A percentile compares a stretch with the other conserved stretches of the same genome.
These are phyloP conservation scores for Brachystomella parvula DNA, from an alignment of 1,140 invertebrate genomes.

Conservation along the genomic window DNA sequence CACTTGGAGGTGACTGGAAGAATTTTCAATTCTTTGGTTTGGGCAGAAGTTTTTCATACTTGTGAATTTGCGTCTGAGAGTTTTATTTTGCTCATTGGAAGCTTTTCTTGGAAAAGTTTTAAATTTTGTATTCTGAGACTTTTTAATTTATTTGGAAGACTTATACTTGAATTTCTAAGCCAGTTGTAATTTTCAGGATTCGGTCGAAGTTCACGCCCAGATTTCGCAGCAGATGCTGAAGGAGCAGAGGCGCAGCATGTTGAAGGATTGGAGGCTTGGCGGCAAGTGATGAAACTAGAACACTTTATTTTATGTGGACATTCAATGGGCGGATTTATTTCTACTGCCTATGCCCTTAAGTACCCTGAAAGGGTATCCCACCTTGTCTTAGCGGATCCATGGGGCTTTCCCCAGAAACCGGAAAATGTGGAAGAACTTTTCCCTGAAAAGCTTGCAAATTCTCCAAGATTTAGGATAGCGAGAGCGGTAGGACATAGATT, in stretches of 20 bases:
- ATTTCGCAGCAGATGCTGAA: conserved; percentile 66
- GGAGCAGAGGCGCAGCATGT: conserved; percentile 83
- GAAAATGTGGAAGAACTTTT: conserved; percentile 53
- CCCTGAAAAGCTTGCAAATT: background rate
- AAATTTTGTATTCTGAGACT: background rate
- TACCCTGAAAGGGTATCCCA: conserved; percentile 60
- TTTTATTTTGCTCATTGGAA: conserved; percentile 90
- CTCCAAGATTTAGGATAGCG: background rate
- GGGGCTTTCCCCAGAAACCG: conserved; percentile 86
- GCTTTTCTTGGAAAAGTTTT: conserved; percentile 58
- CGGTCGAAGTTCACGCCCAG: conserved; percentile 79
- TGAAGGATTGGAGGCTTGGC: conserved; percentile 87
- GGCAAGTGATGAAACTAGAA: conserved; percentile 76
- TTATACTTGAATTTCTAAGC: background rate
- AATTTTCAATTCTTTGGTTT: too few species aligned
- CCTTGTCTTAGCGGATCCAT: conserved; percentile 88
- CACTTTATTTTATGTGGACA: conserved; percentile 89
- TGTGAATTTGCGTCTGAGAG: conserved; percentile 56
- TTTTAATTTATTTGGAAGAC: background rate
- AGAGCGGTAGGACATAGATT: conserved; percentile 49
- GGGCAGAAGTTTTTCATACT: too few species aligned
- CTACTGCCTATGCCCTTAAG: conserved; percentile 67
- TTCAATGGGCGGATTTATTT: conserved; percentile 72
- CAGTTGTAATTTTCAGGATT: conserved; percentile 56
- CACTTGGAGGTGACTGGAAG: too few species aligned